Base-by-base conservation (phyloP, 2,888 invertebrate species). In the Heteromyza rotundicornis region DNA sequence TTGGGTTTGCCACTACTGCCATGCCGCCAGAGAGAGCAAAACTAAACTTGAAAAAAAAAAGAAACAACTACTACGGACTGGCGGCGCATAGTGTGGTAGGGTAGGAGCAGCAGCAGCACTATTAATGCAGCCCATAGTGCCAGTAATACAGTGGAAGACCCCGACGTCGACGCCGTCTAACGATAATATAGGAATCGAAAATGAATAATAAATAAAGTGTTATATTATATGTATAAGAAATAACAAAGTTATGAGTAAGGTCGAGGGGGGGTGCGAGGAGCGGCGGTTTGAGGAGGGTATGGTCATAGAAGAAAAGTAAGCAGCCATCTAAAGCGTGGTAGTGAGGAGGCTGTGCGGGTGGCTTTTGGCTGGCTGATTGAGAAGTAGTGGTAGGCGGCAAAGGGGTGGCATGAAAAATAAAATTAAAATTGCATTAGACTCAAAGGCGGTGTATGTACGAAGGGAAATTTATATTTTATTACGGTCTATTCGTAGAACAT, bases 141-240 rank as follows among this genome's bases (percentile, higher is more conserved):
- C 23, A 53, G 7, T 17, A 27, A 53, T 24, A 27, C 17, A n/a
- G 40, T 40, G 7, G 32, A 12, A 32, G 32, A 32, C 5, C 32
- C 12, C 32, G 12, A 5, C 12, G 32, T 12, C 5, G 32, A 71
- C 72, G 69, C 59, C 63, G 66, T 64, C 54, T 23, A 49, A 70
- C 65, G 64, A 74, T 66, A 72, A 73, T 75, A 73, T 74, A 73
- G 76, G 74, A 78, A 77, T 78, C 79, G 77, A 79, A 78, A 78
- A 79, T 79, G 77, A 79, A 79, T 79, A 79, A 79, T 79, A 77
- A 78, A 78, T 79, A 78, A 78, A 77, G 74, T 75, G 72, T 77
- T 79, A 77, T 75, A 78, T 76, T 68, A 65, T 66, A 64, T 62
- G 70, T 75, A 74, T 73, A 74, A 75, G 74, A 74, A 75, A 74